A percentile compares a stretch with the other conserved stretches of the same genome.
phyloP scores from a whole-genome alignment of 2,797 vertebrate species.

The Nannoperca australis region DNA sequence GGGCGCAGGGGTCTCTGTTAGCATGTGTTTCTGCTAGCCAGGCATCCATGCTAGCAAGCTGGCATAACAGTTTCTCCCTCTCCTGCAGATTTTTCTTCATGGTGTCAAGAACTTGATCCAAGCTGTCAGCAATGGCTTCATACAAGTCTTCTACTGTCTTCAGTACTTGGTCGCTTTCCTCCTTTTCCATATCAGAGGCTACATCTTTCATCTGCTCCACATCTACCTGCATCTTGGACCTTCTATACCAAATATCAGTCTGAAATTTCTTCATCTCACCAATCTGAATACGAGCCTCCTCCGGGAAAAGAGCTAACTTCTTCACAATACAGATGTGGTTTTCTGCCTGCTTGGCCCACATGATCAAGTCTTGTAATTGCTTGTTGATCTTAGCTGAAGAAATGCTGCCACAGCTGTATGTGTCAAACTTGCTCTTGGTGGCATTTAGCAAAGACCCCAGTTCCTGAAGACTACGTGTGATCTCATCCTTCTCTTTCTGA shows the following conservation, averaged over 20 bases:
- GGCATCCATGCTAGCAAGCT: conserved; percentile 82
- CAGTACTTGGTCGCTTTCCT: conserved; percentile 77
- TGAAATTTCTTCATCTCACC: conserved; percentile 83
- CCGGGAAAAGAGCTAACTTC: conserved; percentile 87
- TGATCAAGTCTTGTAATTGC: conserved; percentile 83
- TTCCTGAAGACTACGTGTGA: conserved; percentile 81
- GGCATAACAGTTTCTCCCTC: conserved; percentile 83
- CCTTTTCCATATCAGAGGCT: conserved; percentile 59
- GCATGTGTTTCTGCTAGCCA: conserved; percentile 80
- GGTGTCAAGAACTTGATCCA: conserved; percentile 81
- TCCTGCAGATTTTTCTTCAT: conserved; percentile 85
- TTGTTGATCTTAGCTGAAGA: conserved; percentile 76
- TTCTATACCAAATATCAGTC: conserved; percentile 81
- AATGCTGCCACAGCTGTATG: conserved; percentile 29
- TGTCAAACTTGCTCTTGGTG: conserved; percentile 68
- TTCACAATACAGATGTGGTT: conserved; percentile 71
- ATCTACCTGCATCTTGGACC: conserved; percentile 77
- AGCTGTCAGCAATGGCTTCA: conserved; percentile 81
- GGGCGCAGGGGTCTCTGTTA: conserved; percentile 69
- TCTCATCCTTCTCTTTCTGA: conserved; percentile 84
- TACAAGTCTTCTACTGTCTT: conserved; percentile 85
- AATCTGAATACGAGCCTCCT: conserved; percentile 87
- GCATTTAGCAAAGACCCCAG: conserved; percentile 82
- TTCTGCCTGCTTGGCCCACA: conserved; percentile 87
- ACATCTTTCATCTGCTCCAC: conserved; percentile 77